phyloP scores from a whole-genome alignment of 2,888 invertebrate genomes.

The Corythucha ciliata region DNA sequence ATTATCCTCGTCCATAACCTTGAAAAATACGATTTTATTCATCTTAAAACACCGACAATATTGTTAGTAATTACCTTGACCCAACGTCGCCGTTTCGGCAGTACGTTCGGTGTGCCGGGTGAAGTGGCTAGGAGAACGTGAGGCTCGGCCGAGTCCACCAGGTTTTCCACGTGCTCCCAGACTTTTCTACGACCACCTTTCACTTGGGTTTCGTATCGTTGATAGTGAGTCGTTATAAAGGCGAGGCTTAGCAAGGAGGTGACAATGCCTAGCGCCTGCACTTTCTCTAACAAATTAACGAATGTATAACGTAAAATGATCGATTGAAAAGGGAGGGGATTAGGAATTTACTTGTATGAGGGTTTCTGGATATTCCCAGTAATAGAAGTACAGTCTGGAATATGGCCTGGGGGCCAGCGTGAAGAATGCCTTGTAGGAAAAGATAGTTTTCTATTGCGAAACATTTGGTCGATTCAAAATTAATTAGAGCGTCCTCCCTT shows the following conservation, averaged over 20 bases:
- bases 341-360: constrained; percentile 42
- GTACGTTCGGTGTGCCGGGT: background rate
- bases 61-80: constrained; percentile 42
- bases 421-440: constrained; percentile 67
- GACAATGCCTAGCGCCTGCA: constrained; percentile 25
- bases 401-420: constrained; percentile 63
- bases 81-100: constrained; percentile 36
- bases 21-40: background rate
- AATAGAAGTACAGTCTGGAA: constrained; percentile 55
- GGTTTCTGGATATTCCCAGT: constrained; percentile 46
- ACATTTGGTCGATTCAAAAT: constrained; percentile 48
- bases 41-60: background rate
- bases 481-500: constrained; percentile 50
- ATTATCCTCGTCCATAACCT: constrained; percentile 67
- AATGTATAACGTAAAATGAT: background rate
- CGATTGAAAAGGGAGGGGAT: background rate
- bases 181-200: constrained; percentile 28
- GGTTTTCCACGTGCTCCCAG: constrained; percentile 27
- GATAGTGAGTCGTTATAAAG: constrained; percentile 25
- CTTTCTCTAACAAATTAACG: constrained; percentile 22
- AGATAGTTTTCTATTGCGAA: constrained; percentile 66
- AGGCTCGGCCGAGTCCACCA: constrained; percentile 18
- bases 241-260: constrained; percentile 27
- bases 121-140: constrained; percentile 9
- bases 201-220: constrained; percentile 32